phyloP scores from a whole-genome alignment of 2,797 vertebrate genomes.

The Hoplostethus atlanticus region DNA sequence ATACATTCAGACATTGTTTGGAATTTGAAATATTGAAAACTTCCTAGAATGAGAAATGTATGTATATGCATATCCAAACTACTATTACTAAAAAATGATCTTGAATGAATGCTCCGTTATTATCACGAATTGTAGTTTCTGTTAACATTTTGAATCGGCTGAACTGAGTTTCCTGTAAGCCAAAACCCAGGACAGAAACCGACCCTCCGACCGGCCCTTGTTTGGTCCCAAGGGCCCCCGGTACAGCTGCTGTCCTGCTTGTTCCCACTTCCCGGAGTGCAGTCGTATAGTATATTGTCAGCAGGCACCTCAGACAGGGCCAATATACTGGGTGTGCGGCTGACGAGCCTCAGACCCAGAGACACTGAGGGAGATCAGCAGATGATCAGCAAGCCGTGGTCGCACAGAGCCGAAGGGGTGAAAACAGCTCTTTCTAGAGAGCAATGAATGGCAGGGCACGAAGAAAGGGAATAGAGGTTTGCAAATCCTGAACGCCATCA shows the following conservation, averaged over 20 bases:
- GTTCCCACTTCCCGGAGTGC: neutral
- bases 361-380: neutral
- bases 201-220: slow-evolving; percentile 3
- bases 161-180: too few relatives aligned
- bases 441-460: neutral
- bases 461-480: too few relatives aligned
- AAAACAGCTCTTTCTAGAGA: neutral
- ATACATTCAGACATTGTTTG: too few relatives aligned
- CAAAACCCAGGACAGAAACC: too few relatives aligned
- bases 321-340: slow-evolving; percentile 58
- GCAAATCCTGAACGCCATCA: too few relatives aligned
- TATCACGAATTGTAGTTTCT: too few relatives aligned
- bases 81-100: too few relatives aligned
- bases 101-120: too few relatives aligned
- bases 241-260: slow-evolving; percentile 25
- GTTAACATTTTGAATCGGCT: too few relatives aligned
- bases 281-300: slow-evolving; percentile 1
- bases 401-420: slow-evolving; percentile 6
- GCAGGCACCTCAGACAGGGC: slow-evolving; percentile 35
- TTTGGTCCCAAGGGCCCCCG: slow-evolving; percentile 8
- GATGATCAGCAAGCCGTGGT: neutral
- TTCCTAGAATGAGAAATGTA: too few relatives aligned
- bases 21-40: too few relatives aligned
- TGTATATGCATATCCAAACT: too few relatives aligned
- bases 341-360: slow-evolving; percentile 53